These are phyloP conservation scores for Phylloscopus whistleri DNA, from an alignment of 2,113 vertebrate genomes.

Conservation along the genomic window DNA sequence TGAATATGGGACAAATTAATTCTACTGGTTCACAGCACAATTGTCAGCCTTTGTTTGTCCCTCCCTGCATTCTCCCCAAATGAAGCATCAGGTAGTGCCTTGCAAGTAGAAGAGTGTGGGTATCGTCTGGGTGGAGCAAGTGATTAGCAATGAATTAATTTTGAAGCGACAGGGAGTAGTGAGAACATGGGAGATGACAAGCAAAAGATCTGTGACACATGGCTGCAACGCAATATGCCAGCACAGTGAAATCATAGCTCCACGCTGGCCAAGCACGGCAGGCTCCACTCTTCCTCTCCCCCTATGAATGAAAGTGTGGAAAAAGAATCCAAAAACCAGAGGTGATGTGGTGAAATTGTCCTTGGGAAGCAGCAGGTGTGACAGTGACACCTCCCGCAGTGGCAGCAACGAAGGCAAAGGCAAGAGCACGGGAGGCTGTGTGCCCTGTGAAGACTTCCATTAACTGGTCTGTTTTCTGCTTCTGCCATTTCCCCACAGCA, in stretches of 20 bases:
- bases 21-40: neutral
- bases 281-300: neutral
- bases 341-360: neutral
- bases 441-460: neutral
- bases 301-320: neutral
- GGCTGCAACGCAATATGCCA: slow-evolving; percentile 41
- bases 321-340: neutral
- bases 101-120: neutral
- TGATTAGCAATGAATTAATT: slow-evolving; percentile 58
- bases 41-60: neutral
- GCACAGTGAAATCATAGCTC: slow-evolving; percentile 48
- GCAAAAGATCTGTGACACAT: slow-evolving; percentile 55
- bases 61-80: neutral
- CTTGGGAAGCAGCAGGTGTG: slow-evolving; percentile 7
- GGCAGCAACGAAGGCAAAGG: neutral
- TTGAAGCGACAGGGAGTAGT: neutral
- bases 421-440: neutral
- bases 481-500: neutral
- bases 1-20: neutral
- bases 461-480: neutral
- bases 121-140: slow-evolving; percentile 7
- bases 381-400: neutral
- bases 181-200: slow-evolving; percentile 50
- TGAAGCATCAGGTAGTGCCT: neutral
- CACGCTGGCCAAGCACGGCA: neutral